Percentiles rank a stretch among this genome's conserved stretches.
Conservation (phyloP, 2,888 invertebrate species). For the Polyommatus iphigenia region DNA sequence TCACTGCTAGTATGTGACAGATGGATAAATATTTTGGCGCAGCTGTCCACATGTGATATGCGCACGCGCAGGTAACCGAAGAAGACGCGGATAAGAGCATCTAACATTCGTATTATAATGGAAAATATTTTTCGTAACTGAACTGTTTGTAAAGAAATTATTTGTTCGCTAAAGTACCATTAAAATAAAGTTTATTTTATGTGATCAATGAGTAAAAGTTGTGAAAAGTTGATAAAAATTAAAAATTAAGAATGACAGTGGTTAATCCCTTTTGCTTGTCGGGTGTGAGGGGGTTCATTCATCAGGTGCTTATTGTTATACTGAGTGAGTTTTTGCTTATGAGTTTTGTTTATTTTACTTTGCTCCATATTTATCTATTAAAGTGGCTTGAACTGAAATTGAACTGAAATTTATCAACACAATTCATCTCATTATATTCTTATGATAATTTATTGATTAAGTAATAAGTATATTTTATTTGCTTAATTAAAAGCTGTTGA, state of each 20-base stretch:
- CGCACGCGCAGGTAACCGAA: background rate
- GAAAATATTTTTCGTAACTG: background rate
- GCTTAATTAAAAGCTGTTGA: too few species aligned
- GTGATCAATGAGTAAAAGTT: background rate
- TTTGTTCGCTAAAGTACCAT: background rate
- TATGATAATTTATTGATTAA: too few species aligned
- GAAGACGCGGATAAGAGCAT: background rate
- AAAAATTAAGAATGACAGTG: background rate
- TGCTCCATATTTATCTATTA: background rate
- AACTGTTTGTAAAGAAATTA: background rate
- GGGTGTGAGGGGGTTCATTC: conserved; percentile 39
- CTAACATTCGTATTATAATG: background rate
- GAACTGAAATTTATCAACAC: too few species aligned
- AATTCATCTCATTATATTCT: too few species aligned
- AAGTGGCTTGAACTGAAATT: too few species aligned
- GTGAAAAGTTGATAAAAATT: background rate
- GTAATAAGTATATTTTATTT: too few species aligned
- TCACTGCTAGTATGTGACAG: background rate
- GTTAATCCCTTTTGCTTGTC: conserved; percentile 23
- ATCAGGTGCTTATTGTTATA: conserved; percentile 46
- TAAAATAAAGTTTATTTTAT: background rate
- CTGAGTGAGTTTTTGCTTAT: conserved; percentile 45
- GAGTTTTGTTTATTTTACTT: background rate
- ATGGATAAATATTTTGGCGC: background rate
- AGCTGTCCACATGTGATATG: background rate